phyloP scores from a whole-genome alignment of 2,113 vertebrate species.

The Peromyscus maniculatus region DNA sequence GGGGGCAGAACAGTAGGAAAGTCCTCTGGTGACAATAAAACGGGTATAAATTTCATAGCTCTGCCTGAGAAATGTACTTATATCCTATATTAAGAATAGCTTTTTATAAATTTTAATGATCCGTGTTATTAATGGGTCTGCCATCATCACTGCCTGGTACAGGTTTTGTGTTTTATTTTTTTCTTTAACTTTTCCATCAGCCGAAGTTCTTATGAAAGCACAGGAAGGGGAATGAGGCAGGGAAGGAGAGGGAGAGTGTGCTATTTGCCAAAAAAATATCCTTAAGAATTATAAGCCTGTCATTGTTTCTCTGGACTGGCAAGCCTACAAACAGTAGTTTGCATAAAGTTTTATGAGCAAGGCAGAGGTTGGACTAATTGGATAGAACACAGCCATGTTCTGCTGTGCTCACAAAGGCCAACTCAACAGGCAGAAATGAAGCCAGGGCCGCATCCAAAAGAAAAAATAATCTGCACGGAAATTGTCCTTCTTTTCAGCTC shows the following conservation, averaged over 20 bases:
- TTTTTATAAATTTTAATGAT: conserved; percentile 96
- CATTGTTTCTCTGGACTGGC: conserved; percentile 84
- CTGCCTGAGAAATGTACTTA: conserved; percentile 92
- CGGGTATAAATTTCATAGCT: conserved; percentile 93
- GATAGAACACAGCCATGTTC: conserved; percentile 86
- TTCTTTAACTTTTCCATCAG: conserved; percentile 85
- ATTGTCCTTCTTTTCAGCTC: conserved; percentile 22
- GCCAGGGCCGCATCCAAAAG: conserved; percentile 75
- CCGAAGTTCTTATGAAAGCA: conserved; percentile 84
- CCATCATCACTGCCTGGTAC: conserved; percentile 86
- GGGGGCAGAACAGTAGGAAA: conserved; percentile 86
- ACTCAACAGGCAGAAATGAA: conserved; percentile 78
- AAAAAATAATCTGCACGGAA: conserved; percentile 59
- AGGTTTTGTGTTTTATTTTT: conserved; percentile 69
- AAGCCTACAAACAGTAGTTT: conserved; percentile 82
- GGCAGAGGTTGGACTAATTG: conserved; percentile 85
- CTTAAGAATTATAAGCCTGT: conserved; percentile 85
- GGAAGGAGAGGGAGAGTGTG: background rate
- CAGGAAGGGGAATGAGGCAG: background rate
- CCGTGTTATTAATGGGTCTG: conserved; percentile 93
- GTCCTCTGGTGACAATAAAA: conserved; percentile 93
- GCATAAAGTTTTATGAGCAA: conserved; percentile 87
- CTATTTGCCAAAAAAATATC: conserved; percentile 85
- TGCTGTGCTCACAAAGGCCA: conserved; percentile 82
- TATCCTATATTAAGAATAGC: conserved; percentile 93